Conservation (phyloP, 2,797 vertebrate genomes). For the Catharus ustulatus region DNA sequence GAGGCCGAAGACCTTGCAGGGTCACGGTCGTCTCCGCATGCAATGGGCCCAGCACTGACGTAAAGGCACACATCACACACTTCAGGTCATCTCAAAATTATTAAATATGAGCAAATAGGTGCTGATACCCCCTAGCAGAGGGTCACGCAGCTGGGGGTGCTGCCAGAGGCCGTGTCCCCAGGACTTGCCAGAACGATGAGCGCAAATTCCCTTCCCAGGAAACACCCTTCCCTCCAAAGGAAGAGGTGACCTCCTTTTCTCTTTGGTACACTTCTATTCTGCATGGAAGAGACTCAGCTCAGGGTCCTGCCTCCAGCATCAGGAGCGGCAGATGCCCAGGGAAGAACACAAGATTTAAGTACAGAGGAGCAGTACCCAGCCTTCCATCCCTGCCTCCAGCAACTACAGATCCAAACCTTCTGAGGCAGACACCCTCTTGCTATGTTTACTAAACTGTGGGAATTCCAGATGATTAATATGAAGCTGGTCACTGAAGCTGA, state of each 20-base stretch:
- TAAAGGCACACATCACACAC: neutral
- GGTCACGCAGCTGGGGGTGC: accelerated
- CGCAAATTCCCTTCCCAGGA: neutral
- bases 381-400: neutral
- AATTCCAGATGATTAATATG: neutral
- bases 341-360: neutral
- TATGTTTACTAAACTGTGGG: neutral
- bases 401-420: neutral
- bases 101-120: neutral
- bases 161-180: neutral
- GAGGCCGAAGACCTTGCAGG: neutral
- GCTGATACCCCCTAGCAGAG: neutral
- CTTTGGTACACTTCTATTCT: neutral
- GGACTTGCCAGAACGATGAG: no score
- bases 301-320: neutral
- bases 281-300: neutral
- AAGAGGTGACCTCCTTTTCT: neutral
- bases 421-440: accelerated
- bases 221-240: neutral
- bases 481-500: neutral
- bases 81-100: neutral
- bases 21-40: accelerated
- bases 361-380: neutral
- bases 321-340: neutral
- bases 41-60: accelerated